These are phyloP conservation scores for Raja brachyura DNA, from an alignment of 2,113 vertebrate genomes.

Conservation along the genomic window DNA sequence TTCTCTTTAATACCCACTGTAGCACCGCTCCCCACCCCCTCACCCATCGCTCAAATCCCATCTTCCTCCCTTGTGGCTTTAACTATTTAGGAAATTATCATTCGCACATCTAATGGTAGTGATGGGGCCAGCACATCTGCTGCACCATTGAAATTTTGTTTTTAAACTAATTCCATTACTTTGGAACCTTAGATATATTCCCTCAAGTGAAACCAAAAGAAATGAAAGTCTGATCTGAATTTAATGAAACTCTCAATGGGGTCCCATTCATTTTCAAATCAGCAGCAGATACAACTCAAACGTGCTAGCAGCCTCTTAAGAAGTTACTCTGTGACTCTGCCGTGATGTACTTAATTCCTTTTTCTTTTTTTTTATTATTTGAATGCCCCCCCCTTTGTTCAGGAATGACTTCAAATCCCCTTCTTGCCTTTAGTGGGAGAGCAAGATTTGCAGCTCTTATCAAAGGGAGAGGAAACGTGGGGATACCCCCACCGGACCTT, in stretches of 20 bases:
- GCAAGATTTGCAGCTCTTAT: constrained; percentile 7
- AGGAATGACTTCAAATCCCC: constrained; percentile 15
- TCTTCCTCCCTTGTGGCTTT: background rate
- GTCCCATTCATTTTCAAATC: constrained; percentile 32
- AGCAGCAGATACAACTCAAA: background rate
- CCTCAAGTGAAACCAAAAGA: constrained; percentile 24
- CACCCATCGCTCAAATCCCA: too few relatives aligned
- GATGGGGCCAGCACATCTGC: background rate
- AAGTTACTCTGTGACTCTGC: background rate
- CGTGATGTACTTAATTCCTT: constrained; percentile 14
- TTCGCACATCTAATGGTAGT: background rate
- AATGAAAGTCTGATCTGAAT: constrained; percentile 32
- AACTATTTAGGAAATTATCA: background rate
- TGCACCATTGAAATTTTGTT: constrained; percentile 2
- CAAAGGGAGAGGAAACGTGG: constrained; percentile 6
- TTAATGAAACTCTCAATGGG: constrained; percentile 36
- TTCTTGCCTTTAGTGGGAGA: background rate
- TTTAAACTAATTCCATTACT: constrained; percentile 32
- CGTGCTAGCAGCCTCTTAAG: background rate
- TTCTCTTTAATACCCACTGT: background rate
- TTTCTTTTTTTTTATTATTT: background rate
- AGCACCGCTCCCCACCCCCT: background rate
- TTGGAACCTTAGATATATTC: background rate
- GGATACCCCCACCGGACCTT: background rate
- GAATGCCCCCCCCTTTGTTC: constrained; percentile 30